A percentile compares a stretch with the other conserved stretches of the same genome.
Evolutionary conservation across 1,140 invertebrate genomes (phyloP).

Genomic region (Megalopta genalis): DNA sequence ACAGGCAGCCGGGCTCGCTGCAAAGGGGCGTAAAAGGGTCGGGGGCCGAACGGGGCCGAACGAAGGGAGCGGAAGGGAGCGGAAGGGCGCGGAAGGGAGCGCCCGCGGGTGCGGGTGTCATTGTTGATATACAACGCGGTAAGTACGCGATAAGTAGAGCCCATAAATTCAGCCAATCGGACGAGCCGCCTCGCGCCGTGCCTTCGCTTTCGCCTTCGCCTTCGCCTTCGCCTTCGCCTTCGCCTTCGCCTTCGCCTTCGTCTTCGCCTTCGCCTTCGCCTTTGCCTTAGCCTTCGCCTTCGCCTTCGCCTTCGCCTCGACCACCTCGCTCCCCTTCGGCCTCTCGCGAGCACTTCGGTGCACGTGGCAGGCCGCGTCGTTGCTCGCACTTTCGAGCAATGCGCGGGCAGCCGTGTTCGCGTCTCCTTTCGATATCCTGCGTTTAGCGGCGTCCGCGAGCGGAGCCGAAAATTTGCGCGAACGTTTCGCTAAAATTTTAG

Average conservation of each 20-base stretch:
- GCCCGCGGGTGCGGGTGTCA: conserved; percentile 79
- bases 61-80: conserved; percentile 55
- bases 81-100: conserved; percentile 59
- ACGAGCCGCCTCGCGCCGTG: conserved; percentile 71
- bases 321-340: background rate
- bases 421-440: conserved; percentile 54
- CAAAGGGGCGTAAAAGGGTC: conserved; percentile 53
- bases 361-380: conserved; percentile 63
- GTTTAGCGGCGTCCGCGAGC: conserved; percentile 33
- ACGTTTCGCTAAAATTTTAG: no score
- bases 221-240: background rate
- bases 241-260: no score
- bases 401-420: conserved; percentile 45
- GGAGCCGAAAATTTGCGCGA: no score
- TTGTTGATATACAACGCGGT: conserved; percentile 80
- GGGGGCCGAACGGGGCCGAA: conserved; percentile 1
- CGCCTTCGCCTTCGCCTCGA: no score
- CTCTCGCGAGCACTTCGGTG: conserved; percentile 5
- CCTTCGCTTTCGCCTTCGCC: conserved; percentile 27
- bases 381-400: conserved; percentile 25
- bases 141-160: conserved; percentile 80
- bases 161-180: conserved; percentile 79
- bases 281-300: background rate
- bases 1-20: conserved; percentile 30
- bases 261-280: no score